Conservation (phyloP, 2,797 vertebrate species). For the Orientallactaga sibirica region DNA sequence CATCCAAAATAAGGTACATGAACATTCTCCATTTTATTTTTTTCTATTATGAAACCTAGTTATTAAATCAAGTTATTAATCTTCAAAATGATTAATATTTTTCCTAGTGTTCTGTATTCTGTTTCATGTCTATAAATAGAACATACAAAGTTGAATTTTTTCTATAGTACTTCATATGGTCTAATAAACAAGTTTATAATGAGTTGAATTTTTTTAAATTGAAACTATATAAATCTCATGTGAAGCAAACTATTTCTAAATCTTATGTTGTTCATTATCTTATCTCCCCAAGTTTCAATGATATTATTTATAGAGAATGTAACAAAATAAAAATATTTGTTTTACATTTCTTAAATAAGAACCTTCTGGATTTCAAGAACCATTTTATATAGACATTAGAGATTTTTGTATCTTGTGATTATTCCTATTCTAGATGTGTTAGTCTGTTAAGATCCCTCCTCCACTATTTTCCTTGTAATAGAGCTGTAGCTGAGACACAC, state of each 20-base stretch:
- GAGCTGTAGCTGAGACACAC: neutral
- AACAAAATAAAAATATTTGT: neutral
- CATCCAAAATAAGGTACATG: neutral
- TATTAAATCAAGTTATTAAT: neutral
- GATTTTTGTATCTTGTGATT: neutral
- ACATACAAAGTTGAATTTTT: neutral
- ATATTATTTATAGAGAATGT: neutral
- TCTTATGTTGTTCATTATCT: neutral
- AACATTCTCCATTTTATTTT: neutral
- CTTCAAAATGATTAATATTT: neutral
- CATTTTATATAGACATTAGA: neutral
- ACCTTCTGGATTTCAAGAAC: neutral
- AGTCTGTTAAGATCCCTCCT: neutral
- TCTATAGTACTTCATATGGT: neutral
- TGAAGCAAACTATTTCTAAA: neutral
- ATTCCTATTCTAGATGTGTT: neutral
- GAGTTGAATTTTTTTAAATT: neutral
- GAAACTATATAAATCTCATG: neutral
- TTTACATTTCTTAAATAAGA: neutral
- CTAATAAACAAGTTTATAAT: neutral
- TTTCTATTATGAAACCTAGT: neutral
- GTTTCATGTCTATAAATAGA: neutral
- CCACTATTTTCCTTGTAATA: too few relatives aligned
- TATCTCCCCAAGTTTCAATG: neutral
- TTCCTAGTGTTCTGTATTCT: neutral